Conservation (phyloP, 2,113 vertebrate species). For the Marcusenius ussheri region DNA sequence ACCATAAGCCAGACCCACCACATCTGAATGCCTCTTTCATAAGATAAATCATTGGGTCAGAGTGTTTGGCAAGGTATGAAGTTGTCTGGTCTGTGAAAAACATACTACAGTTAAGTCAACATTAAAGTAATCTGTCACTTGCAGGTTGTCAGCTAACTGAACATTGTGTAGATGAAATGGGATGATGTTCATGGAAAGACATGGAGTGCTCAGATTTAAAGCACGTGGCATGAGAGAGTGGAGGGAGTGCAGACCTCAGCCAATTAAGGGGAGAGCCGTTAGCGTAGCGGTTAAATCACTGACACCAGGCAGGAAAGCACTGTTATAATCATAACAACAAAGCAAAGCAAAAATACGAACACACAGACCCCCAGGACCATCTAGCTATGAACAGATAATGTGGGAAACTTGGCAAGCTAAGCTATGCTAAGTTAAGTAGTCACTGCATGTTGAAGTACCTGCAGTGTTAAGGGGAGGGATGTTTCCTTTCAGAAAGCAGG, state of each 20-base stretch:
- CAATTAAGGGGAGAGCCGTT: neutral
- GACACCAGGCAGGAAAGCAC: neutral
- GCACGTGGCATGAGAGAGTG: neutral
- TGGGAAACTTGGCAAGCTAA: neutral
- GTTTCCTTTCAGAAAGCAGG: neutral
- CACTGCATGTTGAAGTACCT: neutral
- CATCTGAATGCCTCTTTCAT: conserved; percentile 5
- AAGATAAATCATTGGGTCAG: conserved; percentile 33
- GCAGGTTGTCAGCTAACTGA: neutral
- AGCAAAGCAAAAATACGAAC: neutral
- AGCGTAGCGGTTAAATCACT: neutral
- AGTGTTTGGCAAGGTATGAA: neutral
- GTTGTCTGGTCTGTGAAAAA: neutral
- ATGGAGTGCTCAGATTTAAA: neutral
- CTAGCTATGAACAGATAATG: neutral
- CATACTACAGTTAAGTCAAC: neutral
- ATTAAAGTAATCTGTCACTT: neutral
- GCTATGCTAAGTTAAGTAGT: neutral
- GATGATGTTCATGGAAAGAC: neutral
- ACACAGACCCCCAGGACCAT: neutral
- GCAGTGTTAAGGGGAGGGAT: neutral
- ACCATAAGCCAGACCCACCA: neutral
- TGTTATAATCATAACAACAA: neutral
- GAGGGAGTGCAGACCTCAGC: neutral
- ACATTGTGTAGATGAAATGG: neutral